phyloP scores from a whole-genome alignment of 2,797 vertebrate genomes.

The Lindbergichthys nudifrons region DNA sequence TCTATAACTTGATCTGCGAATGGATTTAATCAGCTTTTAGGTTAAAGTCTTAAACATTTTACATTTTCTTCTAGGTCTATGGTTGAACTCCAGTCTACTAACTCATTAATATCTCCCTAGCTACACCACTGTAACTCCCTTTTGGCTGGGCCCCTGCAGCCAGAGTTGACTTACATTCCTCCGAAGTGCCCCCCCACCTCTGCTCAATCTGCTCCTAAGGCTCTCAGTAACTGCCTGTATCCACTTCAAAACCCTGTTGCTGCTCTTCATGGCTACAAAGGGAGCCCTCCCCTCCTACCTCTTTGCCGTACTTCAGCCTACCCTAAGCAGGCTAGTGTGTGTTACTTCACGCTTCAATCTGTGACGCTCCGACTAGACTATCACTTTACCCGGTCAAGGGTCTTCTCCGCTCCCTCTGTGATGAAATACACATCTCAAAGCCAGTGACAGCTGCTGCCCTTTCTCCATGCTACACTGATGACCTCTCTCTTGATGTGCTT shows the following conservation, averaged over 20 bases:
- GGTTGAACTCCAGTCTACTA: slow-evolving; percentile 38
- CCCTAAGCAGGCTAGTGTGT: slow-evolving; percentile 41
- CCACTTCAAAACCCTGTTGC: slow-evolving; percentile 76
- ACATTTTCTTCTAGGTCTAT: slow-evolving; percentile 19
- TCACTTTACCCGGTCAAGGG: slow-evolving; percentile 59
- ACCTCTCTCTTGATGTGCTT: slow-evolving; percentile 28
- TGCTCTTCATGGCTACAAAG: slow-evolving; percentile 73
- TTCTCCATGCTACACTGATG: slow-evolving; percentile 17
- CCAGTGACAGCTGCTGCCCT: slow-evolving; percentile 63
- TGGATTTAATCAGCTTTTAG: slow-evolving; percentile 31
- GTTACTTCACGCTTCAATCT: slow-evolving; percentile 63
- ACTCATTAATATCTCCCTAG: slow-evolving; percentile 22
- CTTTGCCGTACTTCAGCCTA: slow-evolving; percentile 64
- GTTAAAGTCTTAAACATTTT: slow-evolving; percentile 35
- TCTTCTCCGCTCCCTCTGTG: slow-evolving; percentile 37
- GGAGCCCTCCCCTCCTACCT: slow-evolving; percentile 55
- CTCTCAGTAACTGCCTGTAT: slow-evolving; percentile 71
- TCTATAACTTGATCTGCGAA: slow-evolving; percentile 33
- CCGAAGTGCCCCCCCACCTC: slow-evolving; percentile 57
- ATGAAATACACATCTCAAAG: slow-evolving; percentile 51
- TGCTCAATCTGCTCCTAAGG: slow-evolving; percentile 54
- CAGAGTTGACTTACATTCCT: slow-evolving; percentile 67
- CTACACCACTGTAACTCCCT: slow-evolving; percentile 35
- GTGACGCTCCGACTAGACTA: slow-evolving; percentile 50
- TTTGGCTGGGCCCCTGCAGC: slow-evolving; percentile 62